Evolutionary conservation across 2,113 vertebrate species (phyloP).

Genomic region (Crotalus helleri): DNA sequence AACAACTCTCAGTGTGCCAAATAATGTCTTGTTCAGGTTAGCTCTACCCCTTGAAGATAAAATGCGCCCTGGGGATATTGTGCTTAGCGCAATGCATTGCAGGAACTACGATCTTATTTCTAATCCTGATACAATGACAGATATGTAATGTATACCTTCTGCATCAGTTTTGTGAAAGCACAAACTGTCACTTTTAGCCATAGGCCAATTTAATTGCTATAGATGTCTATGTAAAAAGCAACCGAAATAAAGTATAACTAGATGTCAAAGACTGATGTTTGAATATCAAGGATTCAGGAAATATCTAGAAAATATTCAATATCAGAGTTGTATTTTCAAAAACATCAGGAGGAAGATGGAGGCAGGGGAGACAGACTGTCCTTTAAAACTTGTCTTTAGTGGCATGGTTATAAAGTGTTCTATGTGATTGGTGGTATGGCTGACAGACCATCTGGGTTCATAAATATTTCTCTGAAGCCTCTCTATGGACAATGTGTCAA

Average conservation of each 20-base stretch:
- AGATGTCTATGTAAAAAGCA: not conserved
- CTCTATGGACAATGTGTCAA: not conserved
- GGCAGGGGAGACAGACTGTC: not conserved
- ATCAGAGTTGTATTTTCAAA: not conserved
- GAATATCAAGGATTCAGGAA: not conserved
- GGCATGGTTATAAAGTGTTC: not conserved
- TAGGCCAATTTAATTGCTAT: not conserved
- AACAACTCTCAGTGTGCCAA: not conserved
- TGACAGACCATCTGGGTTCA: not conserved
- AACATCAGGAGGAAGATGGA: not conserved
- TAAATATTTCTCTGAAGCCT: constrained; percentile 3
- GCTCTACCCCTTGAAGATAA: not conserved
- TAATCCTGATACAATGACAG: not conserved
- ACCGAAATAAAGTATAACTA: not conserved
- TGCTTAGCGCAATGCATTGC: not conserved
- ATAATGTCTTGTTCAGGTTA: not conserved
- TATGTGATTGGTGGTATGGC: not conserved
- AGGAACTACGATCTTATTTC: not conserved
- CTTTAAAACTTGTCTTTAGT: constrained; percentile 1
- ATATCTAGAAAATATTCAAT: not conserved
- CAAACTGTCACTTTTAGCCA: not conserved
- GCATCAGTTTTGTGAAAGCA: not conserved
- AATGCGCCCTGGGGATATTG: not conserved
- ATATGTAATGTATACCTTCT: not conserved
- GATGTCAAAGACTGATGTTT: not conserved